Base-by-base conservation (phyloP, 2,113 vertebrate genomes). In the Siniperca knerii region DNA sequence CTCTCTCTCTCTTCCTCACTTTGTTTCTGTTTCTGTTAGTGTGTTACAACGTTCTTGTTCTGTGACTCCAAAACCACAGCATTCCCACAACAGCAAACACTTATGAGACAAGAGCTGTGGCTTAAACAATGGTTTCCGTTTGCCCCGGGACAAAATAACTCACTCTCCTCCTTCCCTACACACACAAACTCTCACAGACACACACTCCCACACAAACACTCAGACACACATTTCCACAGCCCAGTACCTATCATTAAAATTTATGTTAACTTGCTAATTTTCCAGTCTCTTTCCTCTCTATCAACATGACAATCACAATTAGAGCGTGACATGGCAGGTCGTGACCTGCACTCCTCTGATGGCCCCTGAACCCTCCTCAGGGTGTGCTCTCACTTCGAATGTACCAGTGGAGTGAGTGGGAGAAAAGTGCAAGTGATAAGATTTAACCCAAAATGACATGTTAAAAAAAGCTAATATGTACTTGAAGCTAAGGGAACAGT, bases 221-320 rank as follows among this genome's bases (percentile, higher is more conserved):
- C 46, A 74, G 20, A 74, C 65, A 33, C 58, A 85, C 65, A 55
- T 73, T 16, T 70, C 75, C 64, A 82, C 15, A n/a, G 21, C 62
- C 54, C 42, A 25, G 79, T 60, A 72, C 71, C 79, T 83, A 87
- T 82, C 83, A 80, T 82, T 92, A 67, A 85, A 88, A 91, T 92
- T 71, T 85, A 90, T 81, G 91, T 91, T 89, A 74, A 84, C 81
- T 79, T 60, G 77, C 85, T 92, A 89, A 91, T 92, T 92, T 90
- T 90, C 78, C 84, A 88, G 80, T 88, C 89, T 90, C 82, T 84
- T 87, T 90, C 88, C 86, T 82, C 84, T 87, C 87, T 85, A 92
- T 94, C 91, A 95, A 94, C 86, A 87, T 94, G 93, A 94, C 93
- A 93, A 93, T 94, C 92, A 90, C 85, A 92, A 94, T 95, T 94